Conservation (phyloP, 1,140 invertebrate genomes). For the Mamestra configurata region DNA sequence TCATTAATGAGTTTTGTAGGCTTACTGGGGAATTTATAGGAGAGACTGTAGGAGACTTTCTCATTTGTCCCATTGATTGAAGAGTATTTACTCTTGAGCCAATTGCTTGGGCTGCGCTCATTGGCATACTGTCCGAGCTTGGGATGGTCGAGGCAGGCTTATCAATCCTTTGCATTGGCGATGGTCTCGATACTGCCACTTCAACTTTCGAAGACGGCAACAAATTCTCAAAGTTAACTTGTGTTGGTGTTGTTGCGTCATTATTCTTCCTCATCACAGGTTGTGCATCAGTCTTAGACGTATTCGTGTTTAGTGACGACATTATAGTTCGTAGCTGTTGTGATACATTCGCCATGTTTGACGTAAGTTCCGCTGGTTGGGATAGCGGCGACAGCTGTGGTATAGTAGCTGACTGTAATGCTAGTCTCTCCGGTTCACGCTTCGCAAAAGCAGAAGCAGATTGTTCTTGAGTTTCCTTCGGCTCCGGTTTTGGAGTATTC, state of each 20-base stretch:
- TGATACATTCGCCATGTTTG: constrained; percentile 91
- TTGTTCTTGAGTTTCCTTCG: constrained; percentile 74
- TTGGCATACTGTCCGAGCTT: constrained; percentile 72
- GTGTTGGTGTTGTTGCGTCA: constrained; percentile 83
- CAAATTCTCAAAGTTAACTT: constrained; percentile 87
- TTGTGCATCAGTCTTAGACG: constrained; percentile 81
- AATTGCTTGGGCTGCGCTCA: constrained; percentile 78
- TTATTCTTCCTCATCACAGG: constrained; percentile 79
- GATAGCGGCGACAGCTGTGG: constrained; percentile 91
- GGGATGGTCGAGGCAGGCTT: constrained; percentile 69
- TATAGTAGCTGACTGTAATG: constrained; percentile 86
- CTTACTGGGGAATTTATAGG: constrained; percentile 82
- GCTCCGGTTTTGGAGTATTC: constrained; percentile 71
- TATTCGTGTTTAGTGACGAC: constrained; percentile 88
- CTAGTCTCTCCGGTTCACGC: constrained; percentile 75
- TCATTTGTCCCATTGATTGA: constrained; percentile 77
- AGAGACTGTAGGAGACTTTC: constrained; percentile 80
- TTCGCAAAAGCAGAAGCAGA: constrained; percentile 70
- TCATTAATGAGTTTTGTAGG: constrained; percentile 76
- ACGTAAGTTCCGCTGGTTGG: constrained; percentile 91
- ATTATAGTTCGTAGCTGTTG: constrained; percentile 90
- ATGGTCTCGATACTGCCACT: constrained; percentile 77
- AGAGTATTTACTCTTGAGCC: constrained; percentile 81
- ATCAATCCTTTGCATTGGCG: constrained; percentile 81
- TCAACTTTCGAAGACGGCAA: constrained; percentile 87